phyloP scores from a whole-genome alignment of 2,113 vertebrate species.

The Mus pahari region DNA sequence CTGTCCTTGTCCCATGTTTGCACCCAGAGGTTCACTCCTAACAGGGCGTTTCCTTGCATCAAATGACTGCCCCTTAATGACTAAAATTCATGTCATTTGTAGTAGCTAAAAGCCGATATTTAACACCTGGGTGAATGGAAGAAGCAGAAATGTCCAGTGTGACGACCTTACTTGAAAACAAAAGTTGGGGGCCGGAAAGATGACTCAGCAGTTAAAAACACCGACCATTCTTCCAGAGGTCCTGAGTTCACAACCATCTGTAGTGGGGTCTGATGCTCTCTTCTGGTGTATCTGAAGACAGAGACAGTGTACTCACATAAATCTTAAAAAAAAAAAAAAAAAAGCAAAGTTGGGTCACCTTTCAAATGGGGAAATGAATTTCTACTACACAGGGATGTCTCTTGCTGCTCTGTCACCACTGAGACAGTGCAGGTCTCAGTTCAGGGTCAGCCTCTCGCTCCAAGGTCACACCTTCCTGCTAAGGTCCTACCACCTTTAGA shows the following conservation, averaged over 20 bases:
- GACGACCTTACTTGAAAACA: constrained; percentile 3
- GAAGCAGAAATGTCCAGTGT: background rate
- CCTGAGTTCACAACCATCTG: no score
- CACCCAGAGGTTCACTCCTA: background rate
- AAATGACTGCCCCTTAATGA: background rate
- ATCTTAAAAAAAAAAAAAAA: background rate
- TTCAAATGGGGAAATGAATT: constrained; percentile 6
- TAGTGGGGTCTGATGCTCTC: no score
- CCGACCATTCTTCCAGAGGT: no score
- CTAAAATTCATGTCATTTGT: background rate
- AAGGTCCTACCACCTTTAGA: background rate
- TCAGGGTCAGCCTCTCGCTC: background rate
- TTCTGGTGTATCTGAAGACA: no score
- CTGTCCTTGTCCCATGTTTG: background rate
- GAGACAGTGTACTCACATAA: no score
- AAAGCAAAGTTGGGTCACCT: background rate
- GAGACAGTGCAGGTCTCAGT: background rate
- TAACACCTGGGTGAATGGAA: constrained; percentile 25
- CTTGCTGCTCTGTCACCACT: background rate
- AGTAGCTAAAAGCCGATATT: constrained; percentile 19
- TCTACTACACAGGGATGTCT: background rate
- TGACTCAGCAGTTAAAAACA: no score
- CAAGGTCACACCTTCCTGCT: background rate
- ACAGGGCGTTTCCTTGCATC: background rate
- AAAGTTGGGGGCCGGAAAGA: no score